Conservation (phyloP, 2,888 invertebrate genomes). For the Synanthedon andrenaeformis region DNA sequence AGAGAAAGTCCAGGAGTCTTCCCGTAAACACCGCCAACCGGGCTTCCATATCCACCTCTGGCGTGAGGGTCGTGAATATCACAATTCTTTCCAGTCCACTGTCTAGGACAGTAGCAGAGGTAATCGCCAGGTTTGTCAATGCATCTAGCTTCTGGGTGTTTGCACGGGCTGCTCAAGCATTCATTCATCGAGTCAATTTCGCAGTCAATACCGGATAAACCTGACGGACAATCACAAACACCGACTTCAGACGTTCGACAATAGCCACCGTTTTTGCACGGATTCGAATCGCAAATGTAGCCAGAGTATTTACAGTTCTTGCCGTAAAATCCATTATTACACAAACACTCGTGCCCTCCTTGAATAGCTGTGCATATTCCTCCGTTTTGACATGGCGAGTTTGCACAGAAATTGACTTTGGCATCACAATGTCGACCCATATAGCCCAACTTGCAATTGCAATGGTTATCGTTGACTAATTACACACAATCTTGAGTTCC, state of each 20-base stretch:
- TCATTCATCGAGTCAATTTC: conserved; percentile 88
- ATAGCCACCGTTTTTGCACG: conserved; percentile 87
- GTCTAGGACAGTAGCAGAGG: conserved; percentile 86
- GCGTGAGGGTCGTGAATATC: conserved; percentile 82
- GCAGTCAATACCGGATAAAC: conserved; percentile 85
- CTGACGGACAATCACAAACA: conserved; percentile 86
- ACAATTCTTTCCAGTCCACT: conserved; percentile 89
- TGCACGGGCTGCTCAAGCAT: conserved; percentile 88
- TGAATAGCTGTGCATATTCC: conserved; percentile 86
- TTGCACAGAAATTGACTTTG: conserved; percentile 91
- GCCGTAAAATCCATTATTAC: conserved; percentile 87
- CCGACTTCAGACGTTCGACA: conserved; percentile 81
- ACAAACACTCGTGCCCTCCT: conserved; percentile 85
- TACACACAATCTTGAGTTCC: conserved; percentile 92
- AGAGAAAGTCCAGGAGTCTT: conserved; percentile 48
- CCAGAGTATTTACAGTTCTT: conserved; percentile 90
- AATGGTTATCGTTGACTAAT: conserved; percentile 91
- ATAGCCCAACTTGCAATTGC: conserved; percentile 92
- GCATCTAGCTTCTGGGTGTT: conserved; percentile 85
- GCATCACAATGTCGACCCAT: conserved; percentile 92
- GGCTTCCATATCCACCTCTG: conserved; percentile 77
- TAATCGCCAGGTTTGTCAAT: conserved; percentile 88
- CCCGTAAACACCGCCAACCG: conserved; percentile 44
- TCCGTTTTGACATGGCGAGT: conserved; percentile 91
- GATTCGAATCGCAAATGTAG: conserved; percentile 89